These are phyloP conservation scores for Leptinotarsa rubiginosa DNA, from an alignment of 2,888 invertebrate species.

Conservation along the genomic window DNA sequence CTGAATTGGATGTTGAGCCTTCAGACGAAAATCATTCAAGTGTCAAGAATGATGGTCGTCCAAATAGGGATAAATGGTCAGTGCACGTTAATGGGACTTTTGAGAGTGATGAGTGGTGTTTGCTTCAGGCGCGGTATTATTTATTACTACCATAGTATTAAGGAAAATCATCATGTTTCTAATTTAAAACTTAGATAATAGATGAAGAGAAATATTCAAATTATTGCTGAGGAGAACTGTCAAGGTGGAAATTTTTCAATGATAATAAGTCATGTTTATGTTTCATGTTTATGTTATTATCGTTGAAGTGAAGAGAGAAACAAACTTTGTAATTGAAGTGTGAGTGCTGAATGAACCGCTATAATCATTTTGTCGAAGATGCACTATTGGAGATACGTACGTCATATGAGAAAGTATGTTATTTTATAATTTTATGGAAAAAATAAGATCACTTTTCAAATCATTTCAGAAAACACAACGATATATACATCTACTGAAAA, in stretches of 20 bases:
- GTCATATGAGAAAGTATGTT: no score
- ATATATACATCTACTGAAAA: no score
- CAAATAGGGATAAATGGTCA: conserved; percentile 53
- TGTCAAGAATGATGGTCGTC: conserved; percentile 35
- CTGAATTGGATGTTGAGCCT: conserved; percentile 27
- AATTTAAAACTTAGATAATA: conserved; percentile 44
- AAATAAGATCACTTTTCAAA: no score
- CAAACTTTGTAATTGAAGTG: conserved; percentile 1
- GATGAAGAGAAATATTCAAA: conserved; percentile 22
- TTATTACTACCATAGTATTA: conserved; percentile 46
- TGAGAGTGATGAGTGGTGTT: conserved; percentile 54
- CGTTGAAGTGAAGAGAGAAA: conserved; percentile 10
- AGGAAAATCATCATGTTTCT: conserved; percentile 45
- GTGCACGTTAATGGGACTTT: conserved; percentile 49
- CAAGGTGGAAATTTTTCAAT: conserved; percentile 15
- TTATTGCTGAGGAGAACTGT: conserved; percentile 18
- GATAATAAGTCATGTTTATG: conserved; percentile 20
- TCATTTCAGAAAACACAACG: no score
- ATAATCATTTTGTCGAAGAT: background rate
- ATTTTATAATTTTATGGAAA: no score
- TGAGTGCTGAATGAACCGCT: background rate
- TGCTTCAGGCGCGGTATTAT: conserved; percentile 47
- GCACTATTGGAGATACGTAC: no score
- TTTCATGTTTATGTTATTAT: conserved; percentile 2
- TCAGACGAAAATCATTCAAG: conserved; percentile 30